phyloP scores from a whole-genome alignment of 2,888 invertebrate genomes.

The Anodontia alba region DNA sequence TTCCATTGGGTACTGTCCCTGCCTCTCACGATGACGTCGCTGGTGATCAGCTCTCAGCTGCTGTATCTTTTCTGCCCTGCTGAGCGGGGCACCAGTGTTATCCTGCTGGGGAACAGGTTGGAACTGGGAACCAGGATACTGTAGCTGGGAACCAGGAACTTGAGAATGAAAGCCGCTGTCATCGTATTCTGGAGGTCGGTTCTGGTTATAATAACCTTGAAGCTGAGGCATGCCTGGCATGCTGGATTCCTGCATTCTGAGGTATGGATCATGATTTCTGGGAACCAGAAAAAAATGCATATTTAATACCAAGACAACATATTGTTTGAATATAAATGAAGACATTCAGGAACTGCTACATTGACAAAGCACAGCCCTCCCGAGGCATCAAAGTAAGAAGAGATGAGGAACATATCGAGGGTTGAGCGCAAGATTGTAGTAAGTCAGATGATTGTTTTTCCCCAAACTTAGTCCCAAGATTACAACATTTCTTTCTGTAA shows the following conservation, averaged over 20 bases:
- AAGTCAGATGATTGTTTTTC: no score
- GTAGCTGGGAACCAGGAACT: conserved; percentile 1
- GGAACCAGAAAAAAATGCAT: no score
- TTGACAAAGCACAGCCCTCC: no score
- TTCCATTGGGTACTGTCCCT: conserved; percentile 87
- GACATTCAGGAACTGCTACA: no score
- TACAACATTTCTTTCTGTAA: no score
- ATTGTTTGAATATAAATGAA: no score
- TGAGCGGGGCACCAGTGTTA: conserved; percentile 35
- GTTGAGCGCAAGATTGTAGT: no score
- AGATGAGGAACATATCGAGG: no score
- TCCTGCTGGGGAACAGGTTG: background rate
- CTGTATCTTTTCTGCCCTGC: conserved; percentile 85
- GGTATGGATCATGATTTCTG: background rate
- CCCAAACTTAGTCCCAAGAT: no score
- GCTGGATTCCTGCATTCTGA: background rate
- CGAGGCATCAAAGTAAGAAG: no score
- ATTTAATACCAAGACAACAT: no score
- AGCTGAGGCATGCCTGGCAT: background rate
- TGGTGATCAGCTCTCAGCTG: conserved; percentile 87
- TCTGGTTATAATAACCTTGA: background rate
- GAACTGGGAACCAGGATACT: conserved; percentile 11
- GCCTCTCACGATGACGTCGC: conserved; percentile 87
- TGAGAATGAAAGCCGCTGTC: background rate
- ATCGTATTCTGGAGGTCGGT: conserved; percentile 1